A percentile compares a stretch with the other conserved stretches of the same genome.
These are phyloP conservation scores for Ferrisia virgata DNA, from an alignment of 2,888 invertebrate species.

Conservation along the genomic window DNA sequence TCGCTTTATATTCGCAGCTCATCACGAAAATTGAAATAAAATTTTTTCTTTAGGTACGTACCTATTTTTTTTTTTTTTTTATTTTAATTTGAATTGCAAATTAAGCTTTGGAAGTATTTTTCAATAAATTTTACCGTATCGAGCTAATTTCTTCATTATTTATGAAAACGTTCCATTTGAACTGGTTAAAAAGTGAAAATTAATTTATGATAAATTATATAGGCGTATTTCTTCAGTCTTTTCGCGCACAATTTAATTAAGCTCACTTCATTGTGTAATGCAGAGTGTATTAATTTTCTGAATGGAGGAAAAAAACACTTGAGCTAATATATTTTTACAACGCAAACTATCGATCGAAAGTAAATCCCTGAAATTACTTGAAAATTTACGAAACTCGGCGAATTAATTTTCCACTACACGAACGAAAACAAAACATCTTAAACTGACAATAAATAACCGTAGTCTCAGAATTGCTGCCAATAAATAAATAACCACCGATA, in stretches of 20 bases:
- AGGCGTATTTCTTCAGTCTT: neutral
- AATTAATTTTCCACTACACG: neutral
- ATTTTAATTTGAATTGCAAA: neutral
- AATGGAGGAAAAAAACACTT: neutral
- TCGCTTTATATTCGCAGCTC: neutral
- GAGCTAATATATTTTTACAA: neutral
- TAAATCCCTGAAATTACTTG: neutral
- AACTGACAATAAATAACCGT: neutral
- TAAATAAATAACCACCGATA: neutral
- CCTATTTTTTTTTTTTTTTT: neutral
- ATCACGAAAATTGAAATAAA: neutral
- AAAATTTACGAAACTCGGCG: neutral
- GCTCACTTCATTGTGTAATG: neutral
- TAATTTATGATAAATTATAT: neutral
- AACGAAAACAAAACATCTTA: neutral
- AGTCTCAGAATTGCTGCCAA: neutral
- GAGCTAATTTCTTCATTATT: conserved; percentile 1
- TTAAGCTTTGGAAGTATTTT: neutral
- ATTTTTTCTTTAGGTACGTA: neutral
- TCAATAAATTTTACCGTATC: neutral
- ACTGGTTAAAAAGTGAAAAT: conserved; percentile 3
- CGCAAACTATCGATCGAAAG: neutral
- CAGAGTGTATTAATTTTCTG: neutral
- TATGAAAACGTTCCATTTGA: neutral
- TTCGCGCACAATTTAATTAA: neutral